These are phyloP conservation scores for Colaptes auratus DNA, from an alignment of 2,113 vertebrate genomes.

Conservation along the genomic window DNA sequence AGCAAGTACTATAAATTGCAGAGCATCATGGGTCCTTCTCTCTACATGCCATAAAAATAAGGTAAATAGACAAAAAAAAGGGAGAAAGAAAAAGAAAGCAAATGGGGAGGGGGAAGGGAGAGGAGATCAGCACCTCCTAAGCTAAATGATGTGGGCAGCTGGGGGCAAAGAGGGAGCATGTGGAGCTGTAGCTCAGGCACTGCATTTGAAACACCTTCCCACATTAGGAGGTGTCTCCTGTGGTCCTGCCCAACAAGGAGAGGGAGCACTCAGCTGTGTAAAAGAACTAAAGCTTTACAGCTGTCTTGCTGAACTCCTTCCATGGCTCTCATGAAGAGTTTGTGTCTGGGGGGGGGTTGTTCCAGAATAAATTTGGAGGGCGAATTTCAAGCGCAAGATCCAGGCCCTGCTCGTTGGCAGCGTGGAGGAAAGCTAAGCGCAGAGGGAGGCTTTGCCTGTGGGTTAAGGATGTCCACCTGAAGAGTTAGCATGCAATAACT, in stretches of 20 bases:
- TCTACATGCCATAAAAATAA: background rate
- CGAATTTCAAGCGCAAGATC: background rate
- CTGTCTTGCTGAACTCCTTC: background rate
- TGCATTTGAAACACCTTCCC: background rate
- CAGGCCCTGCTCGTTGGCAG: background rate
- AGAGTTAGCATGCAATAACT: constrained; percentile 43
- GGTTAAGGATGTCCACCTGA: constrained; percentile 20
- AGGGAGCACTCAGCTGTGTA: background rate
- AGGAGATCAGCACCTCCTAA: background rate
- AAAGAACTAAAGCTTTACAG: constrained; percentile 25
- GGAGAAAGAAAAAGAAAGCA: too few relatives aligned
- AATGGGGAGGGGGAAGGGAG: too few relatives aligned
- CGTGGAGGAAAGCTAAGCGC: background rate
- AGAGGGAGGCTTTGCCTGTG: background rate
- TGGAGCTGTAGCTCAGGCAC: background rate
- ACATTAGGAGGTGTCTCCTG: background rate
- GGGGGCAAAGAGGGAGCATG: background rate
- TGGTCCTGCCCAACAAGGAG: background rate
- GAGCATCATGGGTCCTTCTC: background rate
- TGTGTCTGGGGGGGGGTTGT: background rate
- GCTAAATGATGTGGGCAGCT: background rate
- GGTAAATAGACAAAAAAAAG: background rate
- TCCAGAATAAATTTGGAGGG: background rate
- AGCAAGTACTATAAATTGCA: background rate
- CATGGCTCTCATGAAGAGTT: background rate